Evolutionary conservation across 2,797 vertebrate genomes (phyloP).

Genomic region (Falco biarmicus): DNA sequence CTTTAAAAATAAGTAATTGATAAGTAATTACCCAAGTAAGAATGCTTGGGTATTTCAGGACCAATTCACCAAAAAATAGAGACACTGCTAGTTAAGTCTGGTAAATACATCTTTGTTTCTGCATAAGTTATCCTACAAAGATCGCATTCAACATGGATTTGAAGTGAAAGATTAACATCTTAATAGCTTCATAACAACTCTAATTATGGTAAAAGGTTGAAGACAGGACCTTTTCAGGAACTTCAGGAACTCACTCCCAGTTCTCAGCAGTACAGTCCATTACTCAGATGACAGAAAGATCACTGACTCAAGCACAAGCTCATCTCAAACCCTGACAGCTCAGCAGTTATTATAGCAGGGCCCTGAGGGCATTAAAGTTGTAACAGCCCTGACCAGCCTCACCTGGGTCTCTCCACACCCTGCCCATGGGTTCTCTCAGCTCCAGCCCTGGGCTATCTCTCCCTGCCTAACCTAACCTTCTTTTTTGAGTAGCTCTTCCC

Average conservation of each 20-base stretch:
- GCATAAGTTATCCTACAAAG: not conserved
- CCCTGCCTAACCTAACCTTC: not conserved
- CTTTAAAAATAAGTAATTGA: not conserved
- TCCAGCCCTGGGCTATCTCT: not conserved
- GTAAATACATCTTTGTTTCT: not conserved
- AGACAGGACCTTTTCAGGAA: too few relatives aligned
- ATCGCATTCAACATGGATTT: not conserved
- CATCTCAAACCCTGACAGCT: not conserved
- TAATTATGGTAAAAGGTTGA: not conserved
- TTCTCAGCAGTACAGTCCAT: not conserved
- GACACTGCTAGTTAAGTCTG: not conserved
- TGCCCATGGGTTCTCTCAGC: not conserved
- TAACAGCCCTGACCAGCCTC: not conserved
- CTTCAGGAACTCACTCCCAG: not conserved
- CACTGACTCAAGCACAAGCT: not conserved
- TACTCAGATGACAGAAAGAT: not conserved
- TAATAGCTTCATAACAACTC: not conserved
- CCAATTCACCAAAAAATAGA: not conserved
- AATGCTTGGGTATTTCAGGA: not conserved
- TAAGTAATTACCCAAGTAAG: not conserved
- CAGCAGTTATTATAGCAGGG: too few relatives aligned
- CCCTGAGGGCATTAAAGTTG: not conserved
- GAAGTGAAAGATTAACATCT: not conserved
- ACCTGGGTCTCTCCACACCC: not conserved
- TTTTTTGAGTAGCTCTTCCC: not conserved